A percentile compares a stretch with the other conserved stretches of the same genome.
phyloP scores from a whole-genome alignment of 2,113 vertebrate genomes.

The Lonchura striata region DNA sequence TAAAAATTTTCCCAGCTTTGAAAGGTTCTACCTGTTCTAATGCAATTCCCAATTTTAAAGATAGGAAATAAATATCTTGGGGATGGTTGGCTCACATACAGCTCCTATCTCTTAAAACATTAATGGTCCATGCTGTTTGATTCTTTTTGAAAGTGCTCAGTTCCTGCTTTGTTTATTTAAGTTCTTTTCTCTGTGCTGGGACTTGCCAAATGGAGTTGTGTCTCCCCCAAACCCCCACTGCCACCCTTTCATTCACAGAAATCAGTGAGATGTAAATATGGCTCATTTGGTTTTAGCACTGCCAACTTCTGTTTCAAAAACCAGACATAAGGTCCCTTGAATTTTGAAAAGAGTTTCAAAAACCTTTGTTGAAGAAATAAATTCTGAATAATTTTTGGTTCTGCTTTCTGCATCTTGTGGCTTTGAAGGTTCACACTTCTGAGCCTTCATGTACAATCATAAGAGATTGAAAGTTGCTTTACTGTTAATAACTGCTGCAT shows the following conservation, averaged over 20 bases:
- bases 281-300: slow-evolving; percentile 8
- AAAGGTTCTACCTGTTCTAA: slow-evolving; percentile 65
- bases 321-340: neutral
- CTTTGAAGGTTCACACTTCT: slow-evolving; percentile 38
- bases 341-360: slow-evolving; percentile 35
- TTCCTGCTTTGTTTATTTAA: slow-evolving; percentile 53
- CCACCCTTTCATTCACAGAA: slow-evolving; percentile 54
- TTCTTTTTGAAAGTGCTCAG: slow-evolving; percentile 46
- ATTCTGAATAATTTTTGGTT: slow-evolving; percentile 33
- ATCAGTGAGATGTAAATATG: neutral
- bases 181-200: slow-evolving; percentile 15
- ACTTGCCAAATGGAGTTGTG: slow-evolving; percentile 16
- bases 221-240: neutral
- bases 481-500: slow-evolving; percentile 43
- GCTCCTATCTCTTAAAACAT: slow-evolving; percentile 67
- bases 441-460: neutral
- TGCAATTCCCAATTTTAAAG: slow-evolving; percentile 62
- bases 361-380: neutral
- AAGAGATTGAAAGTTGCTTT: slow-evolving; percentile 22
- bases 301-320: slow-evolving; percentile 40
- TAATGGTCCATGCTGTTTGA: slow-evolving; percentile 62
- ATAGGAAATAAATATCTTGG: slow-evolving; percentile 59
- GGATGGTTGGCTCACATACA: slow-evolving; percentile 55
- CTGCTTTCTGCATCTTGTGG: neutral
- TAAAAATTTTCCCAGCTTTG: slow-evolving; percentile 53